Evolutionary conservation across 2,797 vertebrate genomes (phyloP), one percentile per base, ranked within the genome.

Genomic region (Aeoliscus strigatus): DNA sequence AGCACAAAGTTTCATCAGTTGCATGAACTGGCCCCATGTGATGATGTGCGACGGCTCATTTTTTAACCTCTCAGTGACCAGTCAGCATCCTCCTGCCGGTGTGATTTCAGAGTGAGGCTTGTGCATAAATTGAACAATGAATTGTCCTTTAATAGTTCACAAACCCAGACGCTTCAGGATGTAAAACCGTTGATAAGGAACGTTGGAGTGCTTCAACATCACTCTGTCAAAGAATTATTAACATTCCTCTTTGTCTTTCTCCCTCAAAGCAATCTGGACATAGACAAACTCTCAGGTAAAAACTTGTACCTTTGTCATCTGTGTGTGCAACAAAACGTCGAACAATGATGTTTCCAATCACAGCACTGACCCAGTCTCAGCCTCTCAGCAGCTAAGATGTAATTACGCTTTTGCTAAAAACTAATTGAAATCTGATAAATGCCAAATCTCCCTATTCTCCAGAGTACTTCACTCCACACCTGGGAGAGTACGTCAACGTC

Each of bases 381-480:
- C 34, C 14, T 40, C 25, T 33, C 14, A 27, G 9, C 12, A 38
- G 11, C 30, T 25, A 18, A 47, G 10, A 33, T 27, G 28, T 29
- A 12, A 29, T 27, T 17, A 33, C n/a, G 5, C 3, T 9, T 8
- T 9, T 4, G 1, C 21, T 9, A 5, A 15, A 10, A 37, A 30
- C 12, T 6, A 10, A 15, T 39, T 36, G 12, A 2, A 48, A 14
- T 47, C 5, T 12, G 16, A 31, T 42, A 26, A 8, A n/a, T 17
- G 6, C 12, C 30, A 16, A 8, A 18, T 18, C 7, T 28, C 14
- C 28, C 7, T 8, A 8, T 43, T 30, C 34, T 48, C 0, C 78
- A 97, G 94, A 91, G 51, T 93, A 94, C 84, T 96, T 96, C 79
- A 88, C 86, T 1, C 86, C 89, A 0, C 92, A 92, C 60, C 83